Evolutionary conservation across 2,888 invertebrate species (phyloP), one percentile per base, ranked within the genome.

Genomic region (Ceriagrion tenellum): DNA sequence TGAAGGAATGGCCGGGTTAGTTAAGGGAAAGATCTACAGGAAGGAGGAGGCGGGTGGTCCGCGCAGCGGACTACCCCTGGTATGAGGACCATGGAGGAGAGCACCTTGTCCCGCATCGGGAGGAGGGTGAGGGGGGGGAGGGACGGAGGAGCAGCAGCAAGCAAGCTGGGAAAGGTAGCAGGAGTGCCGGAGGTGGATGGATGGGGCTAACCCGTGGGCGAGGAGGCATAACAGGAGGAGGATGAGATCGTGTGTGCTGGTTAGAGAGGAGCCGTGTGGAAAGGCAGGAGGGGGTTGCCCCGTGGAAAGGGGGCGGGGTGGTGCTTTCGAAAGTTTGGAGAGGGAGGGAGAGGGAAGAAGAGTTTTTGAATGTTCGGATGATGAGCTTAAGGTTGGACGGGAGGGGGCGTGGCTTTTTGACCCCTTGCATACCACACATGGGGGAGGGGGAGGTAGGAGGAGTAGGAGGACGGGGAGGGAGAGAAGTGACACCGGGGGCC

Each of bases 331-430:
- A 16, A 16, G 63, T 35, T 3, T 56, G 59, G 20, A 16, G 93
- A 40, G 93, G 40, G 35, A 35, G 93, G 91, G 63, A 63, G 18
- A 23, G 89, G 89, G 89, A 47, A 23, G 20, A 23, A 47, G 69
- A 47, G 69, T 35, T 90, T 91, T 91, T 69, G 91, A 91, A 93
- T 93, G 93, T 93, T 93, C 20, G 93, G 93, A 93, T 93, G 93
- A 93, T 93, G 93, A 93, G 93, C 93, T 93, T 93, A 93, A 93
- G 93, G 93, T 63, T 69, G 69, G 40, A 63, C 40, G 93, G 93
- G 69, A 47, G 93, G 93, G 47, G 91, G 91, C 91, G 91, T 91
- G 91, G 91, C 93, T 93, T 93, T 69, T 93, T 93, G 93, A 93
- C 93, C 93, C 93, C 93, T 40, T 69, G 93, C 93, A 93, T 93